Base-by-base conservation (phyloP, 2,888 invertebrate species). In the Cheiracanthium punctorium region DNA sequence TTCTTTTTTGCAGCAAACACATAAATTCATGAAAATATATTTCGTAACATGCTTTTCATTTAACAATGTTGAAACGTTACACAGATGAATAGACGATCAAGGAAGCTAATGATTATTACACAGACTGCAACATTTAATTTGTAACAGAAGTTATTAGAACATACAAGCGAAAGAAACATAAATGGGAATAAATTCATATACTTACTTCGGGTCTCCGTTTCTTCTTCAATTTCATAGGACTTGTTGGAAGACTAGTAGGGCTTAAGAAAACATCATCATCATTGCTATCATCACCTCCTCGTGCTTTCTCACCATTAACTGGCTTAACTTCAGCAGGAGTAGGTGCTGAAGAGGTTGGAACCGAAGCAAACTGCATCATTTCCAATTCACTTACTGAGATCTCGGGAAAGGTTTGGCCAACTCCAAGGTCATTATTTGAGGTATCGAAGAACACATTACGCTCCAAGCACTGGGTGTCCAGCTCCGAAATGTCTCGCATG, bases 251-350 rank as follows among this genome's bases (percentile, higher is more conserved):
- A 91, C 94, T 95, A 90, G 91, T 90, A 90, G 96, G 96, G 92
- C 95, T 95, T 88, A 96, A 93, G 91, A 96, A 96, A 48, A 96
- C 95, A 89, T 96, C 95, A 89, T 95, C 95, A 76, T 94, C 93
- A 12, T 95, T 95, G 89, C 94, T 94, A 87, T 95, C 95, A 10
- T 89, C 88, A 30, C 85, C 88, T 28, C 28, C 43, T 17, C 73
- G 65, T 12, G 64, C 29, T 17, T 82, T 82, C 64, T 82, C 71
- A 28, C 77, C 79, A 41, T 87, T 75, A 8, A 75, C 69, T 28
- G 87, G 77, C 28, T 74, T 80, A 0, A 69, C 33, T 28, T 82
- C 71, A 14, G 24, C 43, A 41, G 74, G 14, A 1, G 72, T 28
- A 7, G 84, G 20, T 1, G 82, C 73, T 2, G 80, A 75, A 33